phyloP scores from a whole-genome alignment of 2,888 invertebrate species.

The Netelia inedita region DNA sequence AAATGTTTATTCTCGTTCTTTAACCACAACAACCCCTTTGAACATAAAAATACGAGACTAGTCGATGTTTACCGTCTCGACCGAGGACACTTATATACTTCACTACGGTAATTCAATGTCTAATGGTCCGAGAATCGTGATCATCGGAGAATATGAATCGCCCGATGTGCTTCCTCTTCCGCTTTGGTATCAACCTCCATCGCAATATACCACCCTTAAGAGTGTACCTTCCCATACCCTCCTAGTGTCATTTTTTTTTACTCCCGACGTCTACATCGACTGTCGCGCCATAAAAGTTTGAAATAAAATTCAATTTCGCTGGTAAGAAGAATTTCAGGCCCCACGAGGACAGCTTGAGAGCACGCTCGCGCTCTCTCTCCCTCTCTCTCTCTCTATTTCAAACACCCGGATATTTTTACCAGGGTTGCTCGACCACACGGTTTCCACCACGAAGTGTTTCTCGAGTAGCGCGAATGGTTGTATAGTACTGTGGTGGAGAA shows the following conservation, averaged over 20 bases:
- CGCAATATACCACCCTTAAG: neutral
- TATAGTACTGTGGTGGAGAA: neutral
- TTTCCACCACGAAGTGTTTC: constrained; percentile 16
- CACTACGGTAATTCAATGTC: constrained; percentile 37
- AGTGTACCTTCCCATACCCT: constrained; percentile 15
- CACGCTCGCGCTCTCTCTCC: neutral
- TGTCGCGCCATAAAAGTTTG: constrained; percentile 42
- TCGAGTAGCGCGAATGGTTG: neutral
- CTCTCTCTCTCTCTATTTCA: neutral
- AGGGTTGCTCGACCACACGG: constrained; percentile 22
- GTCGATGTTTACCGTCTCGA: constrained; percentile 76
- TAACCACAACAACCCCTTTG: no score
- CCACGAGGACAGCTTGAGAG: constrained; percentile 13
- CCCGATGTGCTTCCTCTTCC: constrained; percentile 21
- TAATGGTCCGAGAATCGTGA: constrained; percentile 67
- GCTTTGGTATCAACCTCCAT: neutral
- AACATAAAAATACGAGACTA: constrained; percentile 68
- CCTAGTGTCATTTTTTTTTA: neutral
- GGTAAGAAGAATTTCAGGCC: constrained; percentile 26
- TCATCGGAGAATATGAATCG: constrained; percentile 42
- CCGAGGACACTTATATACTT: constrained; percentile 30
- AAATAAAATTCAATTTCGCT: constrained; percentile 71
- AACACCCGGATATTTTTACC: constrained; percentile 16
- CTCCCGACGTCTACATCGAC: constrained; percentile 9
- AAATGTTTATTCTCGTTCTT: no score